Evolutionary conservation across 1,140 invertebrate species (phyloP).

Genomic region (Maniola jurtina): DNA sequence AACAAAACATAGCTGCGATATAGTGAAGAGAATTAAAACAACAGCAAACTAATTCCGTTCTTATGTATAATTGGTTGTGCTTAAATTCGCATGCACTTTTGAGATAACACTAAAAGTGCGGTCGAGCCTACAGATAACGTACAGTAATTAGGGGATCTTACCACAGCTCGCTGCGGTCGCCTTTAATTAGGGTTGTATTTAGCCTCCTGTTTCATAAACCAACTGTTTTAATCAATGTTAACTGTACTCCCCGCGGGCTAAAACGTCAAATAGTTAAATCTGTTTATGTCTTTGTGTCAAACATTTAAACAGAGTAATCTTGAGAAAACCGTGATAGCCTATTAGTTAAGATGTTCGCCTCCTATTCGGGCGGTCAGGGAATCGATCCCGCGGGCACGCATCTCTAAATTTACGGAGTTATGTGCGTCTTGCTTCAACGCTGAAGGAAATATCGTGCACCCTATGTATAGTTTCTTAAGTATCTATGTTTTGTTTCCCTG

Average conservation of each 20-base stretch:
- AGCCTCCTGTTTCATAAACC: constrained; percentile 33
- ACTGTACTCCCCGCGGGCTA: constrained; percentile 15
- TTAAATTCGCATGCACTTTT: constrained; percentile 15
- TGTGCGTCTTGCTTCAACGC: too few relatives aligned
- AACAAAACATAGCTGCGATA: neutral
- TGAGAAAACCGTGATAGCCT: too few relatives aligned
- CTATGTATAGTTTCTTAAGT: too few relatives aligned
- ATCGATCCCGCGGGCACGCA: too few relatives aligned
- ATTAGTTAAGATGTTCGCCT: too few relatives aligned
- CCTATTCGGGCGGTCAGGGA: too few relatives aligned
- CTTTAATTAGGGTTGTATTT: constrained; percentile 40
- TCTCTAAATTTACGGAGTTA: too few relatives aligned
- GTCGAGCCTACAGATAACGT: constrained; percentile 32
- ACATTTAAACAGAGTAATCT: too few relatives aligned
- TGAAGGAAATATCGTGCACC: too few relatives aligned
- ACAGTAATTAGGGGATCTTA: constrained; percentile 40
- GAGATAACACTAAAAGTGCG: constrained; percentile 13
- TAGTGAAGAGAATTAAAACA: neutral
- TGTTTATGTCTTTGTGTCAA: too few relatives aligned
- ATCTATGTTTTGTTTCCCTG: too few relatives aligned
- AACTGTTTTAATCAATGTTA: constrained; percentile 31
- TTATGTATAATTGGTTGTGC: neutral
- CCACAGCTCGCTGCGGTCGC: constrained; percentile 31
- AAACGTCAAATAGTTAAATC: neutral
- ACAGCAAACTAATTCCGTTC: neutral